Evolutionary conservation across 2,797 vertebrate species (phyloP), one percentile per base, ranked within the genome.

Genomic region (Tolypeutes matacus): DNA sequence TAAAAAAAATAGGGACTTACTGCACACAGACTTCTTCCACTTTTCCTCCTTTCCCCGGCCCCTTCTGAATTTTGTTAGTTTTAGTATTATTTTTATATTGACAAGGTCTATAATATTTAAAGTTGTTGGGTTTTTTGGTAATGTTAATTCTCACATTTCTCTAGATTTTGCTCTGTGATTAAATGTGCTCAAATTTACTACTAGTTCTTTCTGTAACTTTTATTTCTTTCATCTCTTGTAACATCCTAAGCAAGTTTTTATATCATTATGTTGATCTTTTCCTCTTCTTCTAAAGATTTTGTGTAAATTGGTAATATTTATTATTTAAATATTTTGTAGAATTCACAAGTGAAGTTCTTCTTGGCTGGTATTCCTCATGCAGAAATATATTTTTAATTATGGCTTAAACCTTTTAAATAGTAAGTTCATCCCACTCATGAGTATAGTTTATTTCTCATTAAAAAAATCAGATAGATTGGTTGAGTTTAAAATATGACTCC

Each of bases 331-430:
- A 89, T 14, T 83, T 75, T 93, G 20, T 20, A 75, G 27, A 73
- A 65, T 87, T 92, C 25, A 31, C 46, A 39, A 65, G 27, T n/a
- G 72, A 76, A 83, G 21, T 1, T 13, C 53, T 67, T 82, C 60
- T 82, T 9, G 88, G 21, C 60, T 93, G 62, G 56, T 11, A 73
- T 86, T 85, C 87, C 51, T 70, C 77, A 88, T 62, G 5, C 21
- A 58, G 17, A 58, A 80, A 60, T 92, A 11, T 92, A 8, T 56
- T 91, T 93, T 60, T 20, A 83, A 88, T 84, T 90, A 31, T 73
- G 7, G 67, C 69, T 75, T 93, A 20, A 85, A 17, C 51, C 58
- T 56, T 92, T 76, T 77, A 76, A 88, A 85, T 78, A 81, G 14
- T 39, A 62, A 93, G 12, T 2, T 62, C 34, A 72, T 90, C 39